phyloP scores from a whole-genome alignment of 1,140 invertebrate genomes.

The Ridgeia piscesae region DNA sequence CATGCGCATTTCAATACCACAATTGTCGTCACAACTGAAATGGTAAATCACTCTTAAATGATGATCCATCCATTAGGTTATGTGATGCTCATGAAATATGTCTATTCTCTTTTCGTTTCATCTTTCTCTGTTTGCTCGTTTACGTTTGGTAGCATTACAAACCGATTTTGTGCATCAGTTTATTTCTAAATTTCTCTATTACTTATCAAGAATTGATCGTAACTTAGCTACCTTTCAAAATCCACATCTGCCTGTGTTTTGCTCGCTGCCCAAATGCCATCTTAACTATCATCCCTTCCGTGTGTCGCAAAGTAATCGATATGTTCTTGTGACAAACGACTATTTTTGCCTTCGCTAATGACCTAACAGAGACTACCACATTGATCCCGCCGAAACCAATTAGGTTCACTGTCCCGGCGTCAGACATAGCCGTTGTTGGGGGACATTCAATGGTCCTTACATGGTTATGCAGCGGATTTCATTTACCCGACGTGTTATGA shows the following conservation, averaged over 20 bases:
- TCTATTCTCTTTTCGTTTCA: background rate
- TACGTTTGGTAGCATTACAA: background rate
- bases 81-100: background rate
- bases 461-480: background rate
- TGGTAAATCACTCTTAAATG: background rate
- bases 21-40: too few relatives aligned
- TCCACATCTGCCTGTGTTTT: background rate
- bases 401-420: background rate
- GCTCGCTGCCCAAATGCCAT: background rate
- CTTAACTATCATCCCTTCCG: background rate
- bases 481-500: background rate
- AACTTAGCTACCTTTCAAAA: background rate
- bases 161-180: background rate
- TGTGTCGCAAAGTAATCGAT: background rate
- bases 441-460: background rate
- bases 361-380: background rate
- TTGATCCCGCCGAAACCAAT: background rate
- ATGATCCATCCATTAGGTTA: background rate
- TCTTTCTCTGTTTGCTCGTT: background rate
- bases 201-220: background rate
- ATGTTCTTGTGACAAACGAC: background rate
- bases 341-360: conserved; percentile 5
- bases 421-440: background rate
- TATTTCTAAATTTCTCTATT: background rate
- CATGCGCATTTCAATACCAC: too few relatives aligned